Evolutionary conservation across 2,113 vertebrate species (phyloP).

Genomic region (Gobio gobio): DNA sequence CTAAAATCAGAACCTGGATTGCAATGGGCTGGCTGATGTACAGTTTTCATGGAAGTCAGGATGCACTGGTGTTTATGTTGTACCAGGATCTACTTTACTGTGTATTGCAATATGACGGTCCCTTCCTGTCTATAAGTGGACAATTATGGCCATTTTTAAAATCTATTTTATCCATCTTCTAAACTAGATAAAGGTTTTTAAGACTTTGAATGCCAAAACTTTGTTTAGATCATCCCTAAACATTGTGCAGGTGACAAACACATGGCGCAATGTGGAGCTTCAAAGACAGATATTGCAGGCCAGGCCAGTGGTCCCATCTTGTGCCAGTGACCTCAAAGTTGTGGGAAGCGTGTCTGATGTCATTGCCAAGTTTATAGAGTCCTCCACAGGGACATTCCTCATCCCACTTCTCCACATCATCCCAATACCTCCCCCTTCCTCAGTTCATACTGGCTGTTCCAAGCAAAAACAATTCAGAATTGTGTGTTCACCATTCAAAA

Average conservation of each 20-base stretch:
- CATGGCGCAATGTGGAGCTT: background rate
- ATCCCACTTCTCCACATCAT: constrained; percentile 36
- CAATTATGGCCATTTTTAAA: background rate
- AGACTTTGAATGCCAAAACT: background rate
- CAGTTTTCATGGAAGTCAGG: background rate
- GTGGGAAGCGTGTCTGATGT: constrained; percentile 50
- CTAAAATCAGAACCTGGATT: background rate
- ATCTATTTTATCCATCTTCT: background rate
- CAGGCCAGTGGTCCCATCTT: background rate
- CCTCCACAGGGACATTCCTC: constrained; percentile 33
- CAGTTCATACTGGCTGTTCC: constrained; percentile 16
- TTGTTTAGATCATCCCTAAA: background rate
- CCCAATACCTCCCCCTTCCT: constrained; percentile 25
- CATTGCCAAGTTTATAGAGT: constrained; percentile 60
- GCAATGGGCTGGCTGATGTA: background rate
- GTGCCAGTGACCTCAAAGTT: constrained; percentile 21
- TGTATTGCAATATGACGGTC: background rate
- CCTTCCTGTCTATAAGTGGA: background rate
- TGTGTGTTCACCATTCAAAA: background rate
- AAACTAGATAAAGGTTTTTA: background rate
- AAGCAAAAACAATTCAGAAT: constrained; percentile 37
- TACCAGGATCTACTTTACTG: background rate
- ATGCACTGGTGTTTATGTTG: background rate
- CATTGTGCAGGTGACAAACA: background rate
- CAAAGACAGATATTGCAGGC: constrained; percentile 1